phyloP scores from a whole-genome alignment of 2,888 invertebrate species.

The Stegana nigrithorax region DNA sequence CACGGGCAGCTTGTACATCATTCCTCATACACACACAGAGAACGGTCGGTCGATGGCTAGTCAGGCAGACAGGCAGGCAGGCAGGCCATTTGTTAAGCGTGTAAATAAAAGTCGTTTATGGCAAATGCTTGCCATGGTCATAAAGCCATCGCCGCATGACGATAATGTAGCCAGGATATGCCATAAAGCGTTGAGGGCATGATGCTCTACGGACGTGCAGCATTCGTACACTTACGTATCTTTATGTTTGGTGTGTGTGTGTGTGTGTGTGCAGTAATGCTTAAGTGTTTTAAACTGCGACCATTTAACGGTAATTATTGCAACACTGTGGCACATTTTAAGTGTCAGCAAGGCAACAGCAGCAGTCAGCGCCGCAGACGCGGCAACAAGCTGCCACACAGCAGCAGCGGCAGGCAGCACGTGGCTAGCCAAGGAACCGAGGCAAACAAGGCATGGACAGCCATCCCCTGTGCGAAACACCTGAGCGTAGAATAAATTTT shows the following conservation, averaged over 20 bases:
- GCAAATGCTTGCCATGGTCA: neutral
- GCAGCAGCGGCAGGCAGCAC: slow-evolving; percentile 8
- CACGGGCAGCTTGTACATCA: too few relatives aligned
- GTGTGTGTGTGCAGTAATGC: slow-evolving; percentile 24
- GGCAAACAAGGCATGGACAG: neutral
- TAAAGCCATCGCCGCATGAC: slow-evolving; percentile 10
- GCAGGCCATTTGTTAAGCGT: slow-evolving; percentile 11
- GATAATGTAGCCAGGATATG: neutral
- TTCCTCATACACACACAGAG: neutral
- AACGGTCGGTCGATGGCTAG: neutral
- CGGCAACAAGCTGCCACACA: slow-evolving; percentile 15
- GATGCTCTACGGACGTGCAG: too few relatives aligned
- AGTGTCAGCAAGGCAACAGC: slow-evolving; percentile 34
- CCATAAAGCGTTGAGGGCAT: too few relatives aligned
- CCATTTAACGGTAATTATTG: slow-evolving; percentile 59
- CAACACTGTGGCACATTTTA: slow-evolving; percentile 60
- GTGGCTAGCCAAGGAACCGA: slow-evolving; percentile 17
- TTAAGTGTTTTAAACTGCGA: slow-evolving; percentile 57
- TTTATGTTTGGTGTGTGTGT: too few relatives aligned
- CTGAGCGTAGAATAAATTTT: slow-evolving; percentile 48
- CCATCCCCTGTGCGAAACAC: too few relatives aligned
- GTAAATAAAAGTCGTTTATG: slow-evolving; percentile 16
- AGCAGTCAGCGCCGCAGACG: neutral
- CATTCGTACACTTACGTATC: too few relatives aligned
- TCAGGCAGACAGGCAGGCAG: neutral